phyloP scores from a whole-genome alignment of 2,888 invertebrate genomes.

The Drosophila antonietae region DNA sequence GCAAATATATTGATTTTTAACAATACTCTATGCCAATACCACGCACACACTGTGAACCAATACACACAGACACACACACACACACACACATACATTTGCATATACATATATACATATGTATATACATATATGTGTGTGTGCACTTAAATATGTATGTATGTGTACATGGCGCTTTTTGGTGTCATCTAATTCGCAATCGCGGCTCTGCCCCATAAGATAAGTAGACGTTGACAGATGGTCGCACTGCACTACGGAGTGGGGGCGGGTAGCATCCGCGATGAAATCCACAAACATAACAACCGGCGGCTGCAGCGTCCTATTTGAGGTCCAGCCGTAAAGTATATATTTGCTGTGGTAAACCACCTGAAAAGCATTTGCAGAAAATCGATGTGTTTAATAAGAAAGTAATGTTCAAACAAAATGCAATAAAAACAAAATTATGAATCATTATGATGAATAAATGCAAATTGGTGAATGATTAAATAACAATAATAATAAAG shows the following conservation, averaged over 20 bases:
- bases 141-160: neutral
- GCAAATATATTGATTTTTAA: slow-evolving; percentile 71
- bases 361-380: neutral
- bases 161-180: slow-evolving; percentile 12
- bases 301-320: slow-evolving; percentile 25
- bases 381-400: neutral
- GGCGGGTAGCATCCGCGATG: neutral
- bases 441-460: neutral
- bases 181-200: slow-evolving; percentile 25
- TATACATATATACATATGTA: neutral
- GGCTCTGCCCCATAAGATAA: slow-evolving; percentile 6
- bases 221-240: slow-evolving; percentile 19
- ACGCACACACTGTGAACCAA: slow-evolving; percentile 24
- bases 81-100: slow-evolving; percentile 10
- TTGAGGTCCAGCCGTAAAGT: slow-evolving; percentile 8
- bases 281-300: slow-evolving; percentile 15
- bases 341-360: neutral
- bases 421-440: neutral
- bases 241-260: neutral
- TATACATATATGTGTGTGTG: neutral
- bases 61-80: slow-evolving; percentile 16
- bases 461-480: neutral
- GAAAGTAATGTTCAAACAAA: neutral
- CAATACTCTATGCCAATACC: slow-evolving; percentile 56
- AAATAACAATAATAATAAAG: neutral